Evolutionary conservation across 2,797 vertebrate genomes (phyloP), one percentile per base, ranked within the genome.

Genomic region (Muraenolepis orangiensis): DNA sequence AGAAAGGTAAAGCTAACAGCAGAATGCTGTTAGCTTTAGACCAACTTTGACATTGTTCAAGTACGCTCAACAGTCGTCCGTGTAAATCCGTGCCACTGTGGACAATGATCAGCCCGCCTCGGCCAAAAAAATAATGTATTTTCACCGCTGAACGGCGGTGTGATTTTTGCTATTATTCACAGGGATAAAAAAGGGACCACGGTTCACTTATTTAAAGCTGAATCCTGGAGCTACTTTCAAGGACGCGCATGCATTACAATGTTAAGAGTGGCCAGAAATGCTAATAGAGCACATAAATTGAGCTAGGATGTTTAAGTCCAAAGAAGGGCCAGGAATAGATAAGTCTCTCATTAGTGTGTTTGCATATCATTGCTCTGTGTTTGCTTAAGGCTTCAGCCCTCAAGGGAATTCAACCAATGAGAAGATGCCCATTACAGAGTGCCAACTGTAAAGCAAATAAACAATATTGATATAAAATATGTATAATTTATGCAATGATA

Each of bases 291-390:
- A 67, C 82, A 88, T 82, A 71, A 87, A 82, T 77, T 82, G 75
- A 81, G 83, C 79, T 28, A 67, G 80, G 74, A 80, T 79, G 42
- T 81, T 72, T 4, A 66, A 85, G 81, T 88, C 81, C 76, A 87
- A 88, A 81, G 69, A 57, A 70, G 70, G 77, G 23, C 72, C 30
- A 40, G 69, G 76, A 80, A 76, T 75, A 82, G 86, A 88, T 89
- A 90, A 90, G 80, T 87, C 82, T 83, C 87, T 91, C 84, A 90
- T 91, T 91, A 88, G 80, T 83, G 42, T 89, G 85, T 92, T 90
- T 91, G 87, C 85, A 73, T 89, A 90, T 80, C 16, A 34, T 75
- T 42, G 68, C 75, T 79, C 81, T 70, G 74, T 89, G 88, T 91
- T 91, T 88, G 84, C 79, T 87, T 78, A 90, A 81, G 85, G 81